Conservation (phyloP, 2,113 vertebrate species). For the Nothobranchius kuhntae region DNA sequence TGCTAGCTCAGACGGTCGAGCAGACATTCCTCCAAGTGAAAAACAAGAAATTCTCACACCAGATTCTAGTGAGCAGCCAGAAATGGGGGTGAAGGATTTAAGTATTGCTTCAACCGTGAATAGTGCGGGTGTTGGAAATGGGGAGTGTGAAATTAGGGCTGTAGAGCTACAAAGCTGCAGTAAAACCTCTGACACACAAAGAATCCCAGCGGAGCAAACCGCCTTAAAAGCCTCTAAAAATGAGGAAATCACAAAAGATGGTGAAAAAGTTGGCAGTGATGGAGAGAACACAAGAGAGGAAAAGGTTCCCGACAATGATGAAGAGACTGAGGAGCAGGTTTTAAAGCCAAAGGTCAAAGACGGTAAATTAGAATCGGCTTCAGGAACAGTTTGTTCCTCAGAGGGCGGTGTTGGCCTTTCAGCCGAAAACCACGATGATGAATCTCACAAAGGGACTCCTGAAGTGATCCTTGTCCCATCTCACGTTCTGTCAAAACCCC, state of each 20-base stretch:
- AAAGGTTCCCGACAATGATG: constrained; percentile 33
- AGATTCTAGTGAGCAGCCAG: constrained; percentile 31
- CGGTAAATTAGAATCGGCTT: constrained; percentile 9
- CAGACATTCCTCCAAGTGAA: constrained; percentile 8
- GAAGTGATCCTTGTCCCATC: constrained; percentile 1
- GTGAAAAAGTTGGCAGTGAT: constrained; percentile 44
- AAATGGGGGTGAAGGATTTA: constrained; percentile 36
- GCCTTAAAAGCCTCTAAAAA: constrained; percentile 50
- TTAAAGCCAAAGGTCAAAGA: constrained; percentile 34
- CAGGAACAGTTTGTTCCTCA: constrained; percentile 21
- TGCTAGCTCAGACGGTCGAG: constrained; percentile 22
- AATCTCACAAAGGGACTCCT: constrained; percentile 8
- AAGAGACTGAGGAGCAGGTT: constrained; percentile 30
- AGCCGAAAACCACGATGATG: constrained; percentile 15
- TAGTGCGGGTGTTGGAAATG: constrained; percentile 25
- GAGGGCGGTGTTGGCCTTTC: constrained; percentile 2
- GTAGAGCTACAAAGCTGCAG: constrained; percentile 41
- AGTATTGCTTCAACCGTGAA: constrained; percentile 18
- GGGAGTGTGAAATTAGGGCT: constrained; percentile 52
- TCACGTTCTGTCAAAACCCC: constrained; percentile 13
- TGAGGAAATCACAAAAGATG: constrained; percentile 14
- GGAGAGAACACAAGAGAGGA: constrained; percentile 20
- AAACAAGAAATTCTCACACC: constrained; percentile 33
- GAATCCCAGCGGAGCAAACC: constrained; percentile 26
- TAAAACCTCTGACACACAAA: constrained; percentile 51